Evolutionary conservation across 1,140 invertebrate genomes (phyloP).

Genomic region (Heterodera schachtii): DNA sequence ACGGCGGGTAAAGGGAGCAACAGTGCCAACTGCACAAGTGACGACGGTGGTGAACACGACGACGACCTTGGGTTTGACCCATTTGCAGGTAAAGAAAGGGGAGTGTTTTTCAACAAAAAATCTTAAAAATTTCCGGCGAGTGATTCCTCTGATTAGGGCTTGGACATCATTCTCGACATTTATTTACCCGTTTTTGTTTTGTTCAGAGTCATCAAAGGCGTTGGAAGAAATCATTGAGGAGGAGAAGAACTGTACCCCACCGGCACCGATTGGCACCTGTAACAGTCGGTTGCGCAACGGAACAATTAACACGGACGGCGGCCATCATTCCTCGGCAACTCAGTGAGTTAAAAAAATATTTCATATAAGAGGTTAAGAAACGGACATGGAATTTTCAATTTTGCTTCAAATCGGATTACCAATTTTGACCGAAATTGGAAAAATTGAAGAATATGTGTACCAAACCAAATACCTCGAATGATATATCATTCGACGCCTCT

Average conservation of each 20-base stretch:
- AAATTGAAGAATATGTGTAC: too few species aligned
- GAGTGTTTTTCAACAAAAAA: background rate
- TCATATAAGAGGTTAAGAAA: too few species aligned
- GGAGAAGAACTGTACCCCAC: constrained; percentile 41
- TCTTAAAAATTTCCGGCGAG: too few species aligned
- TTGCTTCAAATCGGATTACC: too few species aligned
- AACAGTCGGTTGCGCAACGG: background rate
- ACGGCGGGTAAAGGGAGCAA: background rate
- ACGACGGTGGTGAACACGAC: constrained; percentile 25
- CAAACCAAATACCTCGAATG: too few species aligned
- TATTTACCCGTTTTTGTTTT: constrained; percentile 29
- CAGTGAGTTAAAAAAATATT: background rate
- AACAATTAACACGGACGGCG: background rate
- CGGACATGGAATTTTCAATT: too few species aligned
- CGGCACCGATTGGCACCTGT: constrained; percentile 1
- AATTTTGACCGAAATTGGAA: too few species aligned
- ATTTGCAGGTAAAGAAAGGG: constrained; percentile 4
- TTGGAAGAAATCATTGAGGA: constrained; percentile 55
- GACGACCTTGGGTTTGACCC: constrained; percentile 38
- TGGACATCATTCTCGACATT: background rate
- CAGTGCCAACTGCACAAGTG: background rate
- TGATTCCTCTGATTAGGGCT: too few species aligned
- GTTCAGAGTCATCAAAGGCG: constrained; percentile 56
- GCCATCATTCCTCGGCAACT: background rate
- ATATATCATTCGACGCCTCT: too few species aligned